Evolutionary conservation across 2,113 vertebrate genomes (phyloP).

Genomic region (Electrona antarctica): DNA sequence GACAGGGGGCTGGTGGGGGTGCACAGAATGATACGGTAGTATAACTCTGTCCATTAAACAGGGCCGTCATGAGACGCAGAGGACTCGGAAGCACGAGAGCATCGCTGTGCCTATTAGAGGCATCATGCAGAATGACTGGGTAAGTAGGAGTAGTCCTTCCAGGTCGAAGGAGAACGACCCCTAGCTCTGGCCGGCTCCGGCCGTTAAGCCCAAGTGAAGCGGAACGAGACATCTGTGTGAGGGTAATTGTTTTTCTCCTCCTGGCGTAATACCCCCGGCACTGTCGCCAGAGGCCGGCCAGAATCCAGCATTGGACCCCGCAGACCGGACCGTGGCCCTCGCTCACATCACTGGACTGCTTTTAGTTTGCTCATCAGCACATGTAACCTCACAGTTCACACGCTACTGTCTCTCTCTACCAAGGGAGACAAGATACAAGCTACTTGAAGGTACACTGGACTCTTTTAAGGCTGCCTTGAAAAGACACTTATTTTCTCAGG

Average conservation of each 20-base stretch:
- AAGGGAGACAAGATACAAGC: too few species aligned
- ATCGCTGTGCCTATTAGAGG: slow-evolving; percentile 46
- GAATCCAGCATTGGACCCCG: slow-evolving; percentile 35
- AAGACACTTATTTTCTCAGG: too few species aligned
- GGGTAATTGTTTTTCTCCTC: slow-evolving; percentile 50
- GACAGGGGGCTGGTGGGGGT: not conserved
- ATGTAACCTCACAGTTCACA: slow-evolving; percentile 18
- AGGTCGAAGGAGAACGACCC: slow-evolving; percentile 55
- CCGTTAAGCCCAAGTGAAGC: slow-evolving; percentile 60
- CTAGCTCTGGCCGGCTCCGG: slow-evolving; percentile 32
- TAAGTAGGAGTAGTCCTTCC: slow-evolving; percentile 33
- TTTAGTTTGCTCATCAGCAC: slow-evolving; percentile 25
- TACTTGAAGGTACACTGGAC: too few species aligned
- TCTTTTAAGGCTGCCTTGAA: too few species aligned
- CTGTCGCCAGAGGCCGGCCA: slow-evolving; percentile 57
- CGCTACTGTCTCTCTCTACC: slow-evolving; percentile 21
- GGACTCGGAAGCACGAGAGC: slow-evolving; percentile 10
- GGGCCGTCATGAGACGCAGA: slow-evolving; percentile 23
- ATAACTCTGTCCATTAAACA: slow-evolving; percentile 9
- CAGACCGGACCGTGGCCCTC: slow-evolving; percentile 20
- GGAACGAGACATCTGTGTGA: slow-evolving; percentile 48
- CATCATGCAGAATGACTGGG: slow-evolving; percentile 37
- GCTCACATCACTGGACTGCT: slow-evolving; percentile 46
- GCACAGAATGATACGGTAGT: not conserved
- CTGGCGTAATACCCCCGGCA: slow-evolving; percentile 56